Base-by-base conservation (phyloP, 2,888 invertebrate genomes). In the Nyleta sp. region DNA sequence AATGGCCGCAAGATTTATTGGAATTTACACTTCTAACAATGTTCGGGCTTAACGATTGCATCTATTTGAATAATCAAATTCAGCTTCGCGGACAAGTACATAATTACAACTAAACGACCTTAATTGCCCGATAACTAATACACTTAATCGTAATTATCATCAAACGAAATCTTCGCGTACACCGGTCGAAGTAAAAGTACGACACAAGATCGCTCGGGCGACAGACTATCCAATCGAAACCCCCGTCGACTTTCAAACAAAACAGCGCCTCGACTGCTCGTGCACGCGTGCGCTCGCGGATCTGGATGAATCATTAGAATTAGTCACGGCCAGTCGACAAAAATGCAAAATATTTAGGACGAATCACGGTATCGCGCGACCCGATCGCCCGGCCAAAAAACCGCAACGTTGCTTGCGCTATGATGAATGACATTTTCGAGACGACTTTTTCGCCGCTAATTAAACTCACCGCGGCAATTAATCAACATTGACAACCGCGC, bases 291-390 rank as follows among this genome's bases (percentile, higher is more conserved):
- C 35, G 60, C 44, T 52, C 60, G 22, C 74, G 46, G 74, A 74
- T 68, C 74, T 74, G 52, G 62, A 74, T 68, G 74, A 74, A 60
- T 68, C 67, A 75, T 68, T 75, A 67, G 74, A 68, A 75, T 74
- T 74, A 67, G 60, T 67, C 60, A 65, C n/a, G 67, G 52, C 33
- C 7, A 17, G 18, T 8, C 44, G n/a, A 55, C 42, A 75, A 64
- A 75, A 75, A 75, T 75, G 68, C 75, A 33, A 76, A 70, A 48
- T 68, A 75, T 75, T 62, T 62, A 75, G 67, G 62, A 67, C 74
- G 67, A 73, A 72, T 73, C 73, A 65, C 57, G 48, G 59, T 65
- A 73, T 59, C 57, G 65, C 33, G 50, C 31, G 60, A 60, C 10
- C 50, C 52, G 38, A 74, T 60, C 52, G 38, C 4, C 4, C 57